Conservation (phyloP, 2,888 invertebrate species). For the Phania funesta region DNA sequence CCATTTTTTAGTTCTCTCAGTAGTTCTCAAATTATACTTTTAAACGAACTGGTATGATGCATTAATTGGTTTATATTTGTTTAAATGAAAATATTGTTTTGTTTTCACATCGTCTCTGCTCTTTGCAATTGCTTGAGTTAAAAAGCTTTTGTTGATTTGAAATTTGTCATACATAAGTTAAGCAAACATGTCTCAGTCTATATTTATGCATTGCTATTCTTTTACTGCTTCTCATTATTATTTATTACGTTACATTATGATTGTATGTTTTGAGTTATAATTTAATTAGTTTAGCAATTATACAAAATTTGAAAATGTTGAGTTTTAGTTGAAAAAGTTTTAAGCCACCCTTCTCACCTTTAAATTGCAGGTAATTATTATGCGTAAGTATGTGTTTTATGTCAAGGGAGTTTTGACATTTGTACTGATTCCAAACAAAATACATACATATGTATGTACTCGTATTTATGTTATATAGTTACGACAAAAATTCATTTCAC, state of each 20-base stretch:
- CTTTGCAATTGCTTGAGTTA: not conserved
- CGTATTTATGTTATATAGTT: no score
- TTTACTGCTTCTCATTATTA: conserved; percentile 40
- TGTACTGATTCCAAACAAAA: not conserved
- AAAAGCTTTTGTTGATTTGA: conserved; percentile 42
- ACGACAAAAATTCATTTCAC: no score
- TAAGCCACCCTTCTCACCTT: not conserved
- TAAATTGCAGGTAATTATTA: conserved; percentile 13
- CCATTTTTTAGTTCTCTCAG: not conserved
- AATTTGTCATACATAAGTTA: not conserved
- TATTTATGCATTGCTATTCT: not conserved
- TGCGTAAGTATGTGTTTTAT: conserved; percentile 24
- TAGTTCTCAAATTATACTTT: not conserved
- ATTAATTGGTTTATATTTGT: conserved; percentile 35
- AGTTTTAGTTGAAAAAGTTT: not conserved
- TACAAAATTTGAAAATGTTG: conserved; percentile 32
- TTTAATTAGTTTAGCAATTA: conserved; percentile 58
- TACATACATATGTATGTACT: no score
- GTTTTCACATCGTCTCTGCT: not conserved
- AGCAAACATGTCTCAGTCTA: not conserved
- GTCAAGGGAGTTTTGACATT: conserved; percentile 28
- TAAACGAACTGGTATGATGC: conserved; percentile 21
- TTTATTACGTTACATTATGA: conserved; percentile 49
- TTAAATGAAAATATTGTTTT: conserved; percentile 5
- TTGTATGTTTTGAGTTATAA: conserved; percentile 45